Evolutionary conservation across 2,797 vertebrate species (phyloP).

Genomic region (Rhinogobio ventralis): DNA sequence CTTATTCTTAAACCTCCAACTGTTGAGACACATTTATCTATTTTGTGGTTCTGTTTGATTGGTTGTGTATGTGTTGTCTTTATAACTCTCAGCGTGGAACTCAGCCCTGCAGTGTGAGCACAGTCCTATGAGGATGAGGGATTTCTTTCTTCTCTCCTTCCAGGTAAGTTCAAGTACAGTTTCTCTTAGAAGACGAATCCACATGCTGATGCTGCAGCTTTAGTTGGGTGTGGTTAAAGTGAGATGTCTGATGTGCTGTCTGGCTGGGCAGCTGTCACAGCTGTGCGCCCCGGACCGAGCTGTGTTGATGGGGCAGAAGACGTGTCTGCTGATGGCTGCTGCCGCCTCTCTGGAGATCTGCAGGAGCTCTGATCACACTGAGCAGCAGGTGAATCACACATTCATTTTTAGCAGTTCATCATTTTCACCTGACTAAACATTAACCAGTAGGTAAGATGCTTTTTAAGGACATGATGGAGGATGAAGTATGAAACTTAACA

Average conservation of each 20-base stretch:
- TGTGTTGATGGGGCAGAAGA: conserved; percentile 88
- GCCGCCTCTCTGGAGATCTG: conserved; percentile 85
- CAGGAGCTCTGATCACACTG: conserved; percentile 73
- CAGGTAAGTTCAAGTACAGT: conserved; percentile 78
- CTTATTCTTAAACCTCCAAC: conserved; percentile 31
- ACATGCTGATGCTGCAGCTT: neutral
- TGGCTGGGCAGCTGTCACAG: conserved; percentile 83
- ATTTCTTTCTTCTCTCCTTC: conserved; percentile 91
- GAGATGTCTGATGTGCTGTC: neutral
- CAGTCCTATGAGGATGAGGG: conserved; percentile 83
- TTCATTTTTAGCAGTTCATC: conserved; percentile 20
- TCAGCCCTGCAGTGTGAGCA: conserved; percentile 83
- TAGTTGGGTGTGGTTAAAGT: conserved; percentile 3
- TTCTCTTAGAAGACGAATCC: neutral
- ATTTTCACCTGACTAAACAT: conserved; percentile 53
- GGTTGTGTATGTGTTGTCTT: conserved; percentile 25
- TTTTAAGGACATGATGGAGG: neutral
- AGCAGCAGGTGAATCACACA: conserved; percentile 80
- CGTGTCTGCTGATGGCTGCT: conserved; percentile 88
- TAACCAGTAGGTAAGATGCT: conserved; percentile 58
- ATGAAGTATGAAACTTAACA: neutral
- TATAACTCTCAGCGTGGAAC: conserved; percentile 87
- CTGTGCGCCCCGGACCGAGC: conserved; percentile 84
- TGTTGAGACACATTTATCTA: neutral
- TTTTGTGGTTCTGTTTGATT: conserved; percentile 20